Evolutionary conservation across 1,140 invertebrate species (phyloP).

Genomic region (Melanaphis sacchari): DNA sequence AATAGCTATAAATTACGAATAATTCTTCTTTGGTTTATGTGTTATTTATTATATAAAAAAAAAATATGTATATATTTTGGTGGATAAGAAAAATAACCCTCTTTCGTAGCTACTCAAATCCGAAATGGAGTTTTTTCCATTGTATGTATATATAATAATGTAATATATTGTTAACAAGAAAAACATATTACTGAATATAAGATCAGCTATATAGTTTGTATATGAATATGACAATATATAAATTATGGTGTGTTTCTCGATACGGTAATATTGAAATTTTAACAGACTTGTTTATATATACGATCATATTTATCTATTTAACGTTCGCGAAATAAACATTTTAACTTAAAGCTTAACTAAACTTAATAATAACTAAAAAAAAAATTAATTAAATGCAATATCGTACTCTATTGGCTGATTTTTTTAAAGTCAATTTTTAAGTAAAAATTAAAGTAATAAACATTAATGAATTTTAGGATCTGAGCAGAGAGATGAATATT

Average conservation of each 20-base stretch:
- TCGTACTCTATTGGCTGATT: neutral
- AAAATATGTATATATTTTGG: neutral
- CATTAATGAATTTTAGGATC: neutral
- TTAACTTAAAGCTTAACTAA: no score
- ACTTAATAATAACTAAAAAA: no score
- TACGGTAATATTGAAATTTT: neutral
- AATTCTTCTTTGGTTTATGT: neutral
- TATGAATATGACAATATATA: neutral
- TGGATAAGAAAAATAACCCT: neutral
- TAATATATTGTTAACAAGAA: conserved; percentile 15
- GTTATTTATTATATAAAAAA: conserved; percentile 31
- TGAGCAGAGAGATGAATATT: neutral
- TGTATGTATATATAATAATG: conserved; percentile 14
- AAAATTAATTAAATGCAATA: neutral
- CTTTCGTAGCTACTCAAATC: neutral
- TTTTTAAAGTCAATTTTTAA: neutral
- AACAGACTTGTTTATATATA: neutral
- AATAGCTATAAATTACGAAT: neutral
- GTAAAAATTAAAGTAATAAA: neutral
- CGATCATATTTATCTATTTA: neutral
- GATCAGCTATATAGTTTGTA: conserved; percentile 3
- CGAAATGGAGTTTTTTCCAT: neutral
- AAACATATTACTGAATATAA: conserved; percentile 32
- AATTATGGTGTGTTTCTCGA: neutral
- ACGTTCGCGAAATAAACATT: neutral